phyloP scores from a whole-genome alignment of 2,888 invertebrate genomes.

The Allolobophora icterica region DNA sequence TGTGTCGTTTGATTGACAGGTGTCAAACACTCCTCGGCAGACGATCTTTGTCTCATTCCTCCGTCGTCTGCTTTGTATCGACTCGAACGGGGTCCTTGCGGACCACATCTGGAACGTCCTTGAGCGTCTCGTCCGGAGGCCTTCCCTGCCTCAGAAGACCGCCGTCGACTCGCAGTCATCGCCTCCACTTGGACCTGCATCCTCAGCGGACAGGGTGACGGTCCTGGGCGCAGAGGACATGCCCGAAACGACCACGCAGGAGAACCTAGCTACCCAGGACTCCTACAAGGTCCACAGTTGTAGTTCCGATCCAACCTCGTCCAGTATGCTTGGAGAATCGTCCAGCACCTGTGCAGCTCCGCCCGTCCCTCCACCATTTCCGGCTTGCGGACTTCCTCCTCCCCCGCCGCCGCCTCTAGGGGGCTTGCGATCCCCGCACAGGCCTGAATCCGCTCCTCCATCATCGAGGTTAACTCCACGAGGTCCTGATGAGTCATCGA shows the following conservation, averaged over 20 bases:
- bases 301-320: neutral
- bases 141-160: neutral
- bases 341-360: neutral
- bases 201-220: neutral
- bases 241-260: neutral
- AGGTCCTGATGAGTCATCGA: neutral
- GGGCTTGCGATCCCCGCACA: neutral
- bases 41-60: neutral
- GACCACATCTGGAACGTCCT: constrained; percentile 11
- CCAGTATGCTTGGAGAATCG: neutral
- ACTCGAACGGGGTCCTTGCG: neutral
- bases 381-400: constrained; percentile 40
- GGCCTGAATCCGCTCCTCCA: neutral
- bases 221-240: neutral
- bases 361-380: constrained; percentile 46
- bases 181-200: neutral
- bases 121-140: neutral
- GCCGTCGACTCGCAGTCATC: neutral
- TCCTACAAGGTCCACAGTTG: neutral
- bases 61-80: neutral
- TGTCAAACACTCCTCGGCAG: neutral
- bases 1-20: neutral
- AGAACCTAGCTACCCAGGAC: neutral
- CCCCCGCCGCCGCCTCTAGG: constrained; percentile 14
- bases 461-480: neutral